Conservation (phyloP, 2,888 invertebrate genomes). For the Rhimphoctona megacephalus region DNA sequence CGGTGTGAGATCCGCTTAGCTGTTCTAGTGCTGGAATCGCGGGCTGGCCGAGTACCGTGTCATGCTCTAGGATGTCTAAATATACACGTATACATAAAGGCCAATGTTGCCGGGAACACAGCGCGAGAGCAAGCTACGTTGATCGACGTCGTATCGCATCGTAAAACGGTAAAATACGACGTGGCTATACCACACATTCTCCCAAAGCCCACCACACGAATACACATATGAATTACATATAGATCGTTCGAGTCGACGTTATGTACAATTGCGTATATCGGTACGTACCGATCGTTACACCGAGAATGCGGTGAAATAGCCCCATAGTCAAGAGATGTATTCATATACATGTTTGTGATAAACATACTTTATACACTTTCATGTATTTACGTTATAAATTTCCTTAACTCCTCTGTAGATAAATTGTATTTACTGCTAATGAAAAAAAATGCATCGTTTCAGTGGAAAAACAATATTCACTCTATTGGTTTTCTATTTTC, state of each 20-base stretch:
- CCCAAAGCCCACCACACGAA: constrained; percentile 9
- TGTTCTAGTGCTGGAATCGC: constrained; percentile 24
- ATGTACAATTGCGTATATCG: constrained; percentile 51
- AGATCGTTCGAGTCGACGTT: constrained; percentile 23
- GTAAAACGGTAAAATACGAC: constrained; percentile 70
- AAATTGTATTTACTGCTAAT: background rate
- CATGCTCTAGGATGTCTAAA: background rate
- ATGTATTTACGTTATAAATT: constrained; percentile 1
- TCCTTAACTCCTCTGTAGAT: background rate
- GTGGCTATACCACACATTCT: constrained; percentile 57
- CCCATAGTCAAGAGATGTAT: background rate
- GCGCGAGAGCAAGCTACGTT: constrained; percentile 52
- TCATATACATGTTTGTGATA: background rate
- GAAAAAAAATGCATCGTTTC: background rate
- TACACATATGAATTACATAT: background rate
- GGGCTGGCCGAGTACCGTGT: constrained; percentile 52
- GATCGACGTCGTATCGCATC: constrained; percentile 62
- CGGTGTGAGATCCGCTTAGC: constrained; percentile 65
- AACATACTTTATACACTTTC: background rate
- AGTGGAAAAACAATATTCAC: background rate
- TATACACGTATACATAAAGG: constrained; percentile 14
- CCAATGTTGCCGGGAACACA: constrained; percentile 16
- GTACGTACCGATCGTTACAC: constrained; percentile 46
- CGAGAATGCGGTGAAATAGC: constrained; percentile 28
- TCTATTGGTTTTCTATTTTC: background rate